A percentile compares a stretch with the other conserved stretches of the same genome.
These are phyloP conservation scores for Pachycephus smyrnensis DNA, from an alignment of 2,888 invertebrate genomes.

Conservation along the genomic window DNA sequence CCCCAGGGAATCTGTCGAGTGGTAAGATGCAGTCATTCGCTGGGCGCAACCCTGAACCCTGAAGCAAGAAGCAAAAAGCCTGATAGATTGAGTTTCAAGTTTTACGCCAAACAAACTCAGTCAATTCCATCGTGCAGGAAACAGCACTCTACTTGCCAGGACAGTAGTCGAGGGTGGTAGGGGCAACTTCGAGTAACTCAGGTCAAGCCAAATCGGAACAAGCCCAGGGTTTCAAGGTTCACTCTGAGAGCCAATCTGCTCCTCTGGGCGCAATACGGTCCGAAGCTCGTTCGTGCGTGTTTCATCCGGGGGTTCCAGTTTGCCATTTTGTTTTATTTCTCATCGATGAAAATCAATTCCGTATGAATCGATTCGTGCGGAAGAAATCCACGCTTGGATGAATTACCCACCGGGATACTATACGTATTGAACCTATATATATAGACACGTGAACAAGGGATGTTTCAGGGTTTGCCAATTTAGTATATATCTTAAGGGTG, in stretches of 20 bases:
- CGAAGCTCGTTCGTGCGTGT: constrained; percentile 45
- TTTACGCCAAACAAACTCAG: constrained; percentile 51
- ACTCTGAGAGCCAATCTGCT: neutral
- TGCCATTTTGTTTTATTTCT: constrained; percentile 28
- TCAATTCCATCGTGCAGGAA: neutral
- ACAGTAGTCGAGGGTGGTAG: neutral
- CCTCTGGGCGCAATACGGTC: constrained; percentile 37
- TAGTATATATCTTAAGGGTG: neutral
- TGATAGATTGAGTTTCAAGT: constrained; percentile 59
- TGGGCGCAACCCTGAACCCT: neutral
- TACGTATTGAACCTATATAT: neutral
- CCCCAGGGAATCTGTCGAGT: neutral
- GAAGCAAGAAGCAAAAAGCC: constrained; percentile 32
- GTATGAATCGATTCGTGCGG: constrained; percentile 19
- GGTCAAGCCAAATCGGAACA: neutral
- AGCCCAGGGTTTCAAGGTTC: neutral
- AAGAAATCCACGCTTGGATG: neutral
- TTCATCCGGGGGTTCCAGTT: constrained; percentile 38
- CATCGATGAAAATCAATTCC: constrained; percentile 34
- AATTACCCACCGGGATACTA: neutral
- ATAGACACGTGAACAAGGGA: neutral
- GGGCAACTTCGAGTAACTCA: neutral
- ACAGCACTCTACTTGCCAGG: neutral
- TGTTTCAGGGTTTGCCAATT: neutral
- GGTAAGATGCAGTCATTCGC: neutral